A percentile compares a stretch with the other conserved stretches of the same genome.
These are phyloP conservation scores for Euzophera pinguis DNA, from an alignment of 2,888 invertebrate species.

Conservation along the genomic window DNA sequence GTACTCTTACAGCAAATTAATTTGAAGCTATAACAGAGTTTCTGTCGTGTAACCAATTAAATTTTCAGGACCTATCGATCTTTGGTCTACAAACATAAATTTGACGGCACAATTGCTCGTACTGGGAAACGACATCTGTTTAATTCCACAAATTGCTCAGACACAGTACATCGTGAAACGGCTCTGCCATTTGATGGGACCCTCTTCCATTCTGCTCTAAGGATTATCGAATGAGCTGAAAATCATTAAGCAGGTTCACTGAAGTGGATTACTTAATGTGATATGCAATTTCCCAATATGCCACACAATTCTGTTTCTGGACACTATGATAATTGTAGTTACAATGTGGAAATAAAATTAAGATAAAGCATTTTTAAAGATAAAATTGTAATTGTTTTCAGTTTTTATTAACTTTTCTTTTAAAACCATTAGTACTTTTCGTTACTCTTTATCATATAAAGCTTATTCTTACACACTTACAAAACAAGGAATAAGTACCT, in stretches of 20 bases:
- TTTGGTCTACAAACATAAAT: background rate
- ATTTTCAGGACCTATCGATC: slow-evolving; percentile 9
- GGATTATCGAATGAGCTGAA: slow-evolving; percentile 15
- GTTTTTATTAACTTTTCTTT: too few species aligned
- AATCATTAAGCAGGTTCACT: slow-evolving; percentile 17
- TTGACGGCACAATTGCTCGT: background rate
- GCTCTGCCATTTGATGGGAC: slow-evolving; percentile 4
- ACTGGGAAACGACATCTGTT: slow-evolving; percentile 13
- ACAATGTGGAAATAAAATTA: too few species aligned
- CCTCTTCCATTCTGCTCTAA: slow-evolving; percentile 9
- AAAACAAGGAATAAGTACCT: too few species aligned
- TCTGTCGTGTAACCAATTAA: background rate
- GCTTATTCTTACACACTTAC: too few species aligned
- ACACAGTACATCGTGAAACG: slow-evolving; percentile 3
- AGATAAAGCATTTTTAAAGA: too few species aligned
- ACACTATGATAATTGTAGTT: too few species aligned
- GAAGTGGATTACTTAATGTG: slow-evolving; percentile 12
- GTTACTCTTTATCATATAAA: too few species aligned
- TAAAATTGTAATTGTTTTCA: too few species aligned
- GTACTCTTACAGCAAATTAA: background rate
- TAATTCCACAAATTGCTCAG: slow-evolving; percentile 14
- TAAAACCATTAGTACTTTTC: too few species aligned
- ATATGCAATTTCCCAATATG: too few species aligned
- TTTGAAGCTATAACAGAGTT: background rate
- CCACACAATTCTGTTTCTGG: too few species aligned